Percentiles rank a stretch among this genome's conserved stretches.
These are phyloP conservation scores for Drosophila infuscata DNA, from an alignment of 2,888 invertebrate genomes.

Conservation along the genomic window DNA sequence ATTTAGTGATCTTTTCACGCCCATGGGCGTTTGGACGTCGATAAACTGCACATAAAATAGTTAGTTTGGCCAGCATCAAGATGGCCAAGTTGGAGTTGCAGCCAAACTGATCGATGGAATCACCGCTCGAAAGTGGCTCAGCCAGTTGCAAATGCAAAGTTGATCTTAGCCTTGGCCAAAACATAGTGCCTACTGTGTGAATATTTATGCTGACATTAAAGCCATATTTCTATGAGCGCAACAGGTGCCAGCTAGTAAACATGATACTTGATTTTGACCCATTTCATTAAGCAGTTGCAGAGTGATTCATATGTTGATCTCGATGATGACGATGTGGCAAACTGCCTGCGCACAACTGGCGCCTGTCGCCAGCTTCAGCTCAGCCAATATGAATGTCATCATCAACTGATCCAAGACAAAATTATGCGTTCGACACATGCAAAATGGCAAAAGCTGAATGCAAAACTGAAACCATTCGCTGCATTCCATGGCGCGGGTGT, in stretches of 20 bases:
- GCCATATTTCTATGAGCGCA: conserved; percentile 45
- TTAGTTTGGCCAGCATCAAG: conserved; percentile 46
- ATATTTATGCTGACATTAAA: conserved; percentile 50
- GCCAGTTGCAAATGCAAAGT: conserved; percentile 49
- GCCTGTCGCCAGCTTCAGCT: conserved; percentile 49
- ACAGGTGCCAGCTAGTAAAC: conserved; percentile 46
- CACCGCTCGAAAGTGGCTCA: conserved; percentile 44
- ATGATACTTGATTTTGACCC: conserved; percentile 45
- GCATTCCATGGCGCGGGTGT: conserved; percentile 48
- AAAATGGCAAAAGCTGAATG: conserved; percentile 35
- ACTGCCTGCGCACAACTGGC: conserved; percentile 41
- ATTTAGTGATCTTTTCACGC: conserved; percentile 54
- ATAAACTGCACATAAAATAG: conserved; percentile 64
- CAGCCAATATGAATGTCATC: conserved; percentile 66
- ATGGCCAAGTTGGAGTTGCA: conserved; percentile 15
- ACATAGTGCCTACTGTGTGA: not conserved
- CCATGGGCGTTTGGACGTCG: conserved; percentile 49
- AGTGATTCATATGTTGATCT: conserved; percentile 47
- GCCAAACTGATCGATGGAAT: conserved; percentile 68
- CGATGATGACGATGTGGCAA: conserved; percentile 17
- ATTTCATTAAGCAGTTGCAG: conserved; percentile 36
- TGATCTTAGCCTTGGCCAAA: conserved; percentile 8
- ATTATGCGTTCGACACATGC: conserved; percentile 73
- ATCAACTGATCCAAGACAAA: conserved; percentile 55
- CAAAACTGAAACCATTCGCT: conserved; percentile 5